A percentile compares a stretch with the other conserved stretches of the same genome.
Evolutionary conservation across 64 coral and sea anemone genomes (phyloP).

Genomic region (Trachythela sp.): DNA sequence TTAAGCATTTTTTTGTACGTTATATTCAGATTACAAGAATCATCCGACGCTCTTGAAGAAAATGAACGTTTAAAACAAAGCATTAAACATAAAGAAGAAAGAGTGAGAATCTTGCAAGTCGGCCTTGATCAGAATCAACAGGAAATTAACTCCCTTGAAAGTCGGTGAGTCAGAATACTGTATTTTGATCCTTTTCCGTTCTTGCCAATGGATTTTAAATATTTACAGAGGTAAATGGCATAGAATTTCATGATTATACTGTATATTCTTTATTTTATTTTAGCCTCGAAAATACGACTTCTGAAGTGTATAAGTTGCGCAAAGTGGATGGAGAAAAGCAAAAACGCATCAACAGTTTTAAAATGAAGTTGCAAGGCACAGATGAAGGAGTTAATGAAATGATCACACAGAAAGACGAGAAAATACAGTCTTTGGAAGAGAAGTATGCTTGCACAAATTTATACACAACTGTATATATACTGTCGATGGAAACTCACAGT

Average conservation of each 20-base stretch:
- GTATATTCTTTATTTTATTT: neutral
- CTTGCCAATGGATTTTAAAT: no score
- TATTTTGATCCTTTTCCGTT: no score
- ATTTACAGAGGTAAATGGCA: no score
- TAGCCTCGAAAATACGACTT: slow-evolving; percentile 74
- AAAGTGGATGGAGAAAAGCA: slow-evolving; percentile 66
- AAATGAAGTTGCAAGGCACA: slow-evolving; percentile 71
- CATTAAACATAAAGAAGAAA: neutral
- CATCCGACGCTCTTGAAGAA: slow-evolving; percentile 38
- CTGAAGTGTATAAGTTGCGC: slow-evolving; percentile 61
- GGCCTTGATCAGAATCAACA: slow-evolving; percentile 53
- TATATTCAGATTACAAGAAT: neutral
- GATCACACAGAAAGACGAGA: slow-evolving; percentile 71
- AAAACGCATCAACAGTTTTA: slow-evolving; percentile 66
- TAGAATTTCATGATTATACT: no score
- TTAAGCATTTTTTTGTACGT: neutral
- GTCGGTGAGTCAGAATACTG: slow-evolving; percentile 28
- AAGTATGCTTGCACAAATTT: slow-evolving; percentile 23
- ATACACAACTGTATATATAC: neutral
- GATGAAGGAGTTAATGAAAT: slow-evolving; percentile 78
- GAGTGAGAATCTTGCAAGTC: neutral
- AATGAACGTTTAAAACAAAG: slow-evolving; percentile 12
- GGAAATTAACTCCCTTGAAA: slow-evolving; percentile 57
- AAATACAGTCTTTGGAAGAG: slow-evolving; percentile 71
- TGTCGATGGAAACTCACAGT: no score